These are phyloP conservation scores for Amblyornis subalaris DNA, from an alignment of 2,113 vertebrate species.

Conservation along the genomic window DNA sequence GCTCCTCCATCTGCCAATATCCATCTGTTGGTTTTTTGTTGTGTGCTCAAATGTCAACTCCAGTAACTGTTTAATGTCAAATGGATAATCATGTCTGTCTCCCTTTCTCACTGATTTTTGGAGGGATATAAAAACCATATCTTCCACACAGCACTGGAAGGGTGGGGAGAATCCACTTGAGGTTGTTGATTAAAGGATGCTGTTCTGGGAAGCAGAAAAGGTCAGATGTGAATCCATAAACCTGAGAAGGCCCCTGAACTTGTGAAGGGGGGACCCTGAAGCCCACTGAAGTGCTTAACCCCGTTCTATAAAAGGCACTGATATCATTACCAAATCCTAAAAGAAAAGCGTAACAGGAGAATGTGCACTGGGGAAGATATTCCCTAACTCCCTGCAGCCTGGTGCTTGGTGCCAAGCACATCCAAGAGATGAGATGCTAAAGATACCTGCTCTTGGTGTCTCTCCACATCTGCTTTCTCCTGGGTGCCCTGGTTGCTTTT, in stretches of 20 bases:
- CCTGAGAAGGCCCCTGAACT: slow-evolving; percentile 47
- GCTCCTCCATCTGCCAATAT: slow-evolving; percentile 60
- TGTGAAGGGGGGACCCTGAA: neutral
- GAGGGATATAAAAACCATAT: neutral
- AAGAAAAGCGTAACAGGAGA: slow-evolving; percentile 37
- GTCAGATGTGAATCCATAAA: slow-evolving; percentile 54
- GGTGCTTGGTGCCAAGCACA: neutral
- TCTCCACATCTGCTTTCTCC: neutral
- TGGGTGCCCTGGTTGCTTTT: neutral
- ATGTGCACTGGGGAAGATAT: neutral
- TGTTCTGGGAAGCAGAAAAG: slow-evolving; percentile 54
- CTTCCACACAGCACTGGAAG: neutral
- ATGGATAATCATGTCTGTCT: slow-evolving; percentile 32
- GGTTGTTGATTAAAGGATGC: slow-evolving; percentile 16
- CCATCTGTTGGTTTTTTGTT: slow-evolving; percentile 64
- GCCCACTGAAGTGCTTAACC: neutral
- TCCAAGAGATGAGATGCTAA: neutral
- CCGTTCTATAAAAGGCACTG: slow-evolving; percentile 20
- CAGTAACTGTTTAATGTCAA: slow-evolving; percentile 51
- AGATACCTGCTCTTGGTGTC: neutral
- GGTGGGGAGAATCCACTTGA: neutral
- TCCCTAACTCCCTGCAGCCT: neutral
- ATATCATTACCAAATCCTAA: slow-evolving; percentile 20
- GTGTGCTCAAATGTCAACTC: slow-evolving; percentile 50
- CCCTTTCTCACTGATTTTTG: slow-evolving; percentile 4